Evolutionary conservation across 2,113 vertebrate genomes (phyloP).

Genomic region (Eira barbara): DNA sequence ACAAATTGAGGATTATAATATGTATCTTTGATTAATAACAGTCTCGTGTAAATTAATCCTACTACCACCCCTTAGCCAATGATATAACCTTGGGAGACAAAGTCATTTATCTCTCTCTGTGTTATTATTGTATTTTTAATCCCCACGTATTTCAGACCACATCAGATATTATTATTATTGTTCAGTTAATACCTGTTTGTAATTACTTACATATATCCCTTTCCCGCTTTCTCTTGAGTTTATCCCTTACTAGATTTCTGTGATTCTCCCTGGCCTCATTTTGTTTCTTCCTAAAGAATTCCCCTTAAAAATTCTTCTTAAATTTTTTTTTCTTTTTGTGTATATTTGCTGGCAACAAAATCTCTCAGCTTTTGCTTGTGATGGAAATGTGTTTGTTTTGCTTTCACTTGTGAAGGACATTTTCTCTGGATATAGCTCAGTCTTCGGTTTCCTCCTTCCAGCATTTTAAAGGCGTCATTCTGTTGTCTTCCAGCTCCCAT

Average conservation of each 20-base stretch:
- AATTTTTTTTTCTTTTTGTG: neutral
- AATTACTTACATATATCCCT: neutral
- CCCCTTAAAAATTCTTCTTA: neutral
- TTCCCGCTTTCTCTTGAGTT: neutral
- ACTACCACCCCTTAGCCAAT: neutral
- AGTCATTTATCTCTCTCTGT: neutral
- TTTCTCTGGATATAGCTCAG: fast-evolving
- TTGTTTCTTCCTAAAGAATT: neutral
- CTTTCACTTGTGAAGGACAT: fast-evolving
- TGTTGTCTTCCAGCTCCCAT: neutral
- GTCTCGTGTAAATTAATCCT: fast-evolving
- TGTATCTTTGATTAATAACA: neutral
- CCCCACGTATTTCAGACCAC: fast-evolving
- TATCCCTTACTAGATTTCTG: neutral
- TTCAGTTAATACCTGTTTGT: no score
- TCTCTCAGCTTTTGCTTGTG: neutral
- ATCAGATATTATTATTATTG: fast-evolving
- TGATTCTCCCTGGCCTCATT: neutral
- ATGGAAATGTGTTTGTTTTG: neutral
- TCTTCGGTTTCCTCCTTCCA: no score
- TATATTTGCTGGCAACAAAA: neutral
- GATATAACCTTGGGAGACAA: neutral
- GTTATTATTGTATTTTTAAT: neutral
- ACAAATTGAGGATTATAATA: neutral
- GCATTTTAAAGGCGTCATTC: fast-evolving